Percentiles rank a stretch among this genome's conserved stretches.
These are phyloP conservation scores for Tupaia chinensis DNA, from an alignment of 2,113 vertebrate species.

Conservation along the genomic window DNA sequence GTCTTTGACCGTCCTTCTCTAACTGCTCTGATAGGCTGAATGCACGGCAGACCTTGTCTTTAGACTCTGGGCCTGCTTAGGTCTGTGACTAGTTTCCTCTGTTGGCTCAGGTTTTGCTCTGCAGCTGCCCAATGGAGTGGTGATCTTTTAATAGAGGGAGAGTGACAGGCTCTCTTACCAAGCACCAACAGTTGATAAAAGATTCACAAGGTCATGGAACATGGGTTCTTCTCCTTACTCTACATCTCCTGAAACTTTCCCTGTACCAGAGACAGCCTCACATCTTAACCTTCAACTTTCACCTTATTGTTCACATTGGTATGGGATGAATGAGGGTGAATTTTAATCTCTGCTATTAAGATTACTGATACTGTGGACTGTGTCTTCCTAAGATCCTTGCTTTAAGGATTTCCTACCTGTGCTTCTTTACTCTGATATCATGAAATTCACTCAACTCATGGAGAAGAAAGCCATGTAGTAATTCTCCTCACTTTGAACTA, in stretches of 20 bases:
- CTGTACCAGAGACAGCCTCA: too few species aligned
- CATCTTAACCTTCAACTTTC: neutral
- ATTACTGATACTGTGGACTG: neutral
- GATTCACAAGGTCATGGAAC: neutral
- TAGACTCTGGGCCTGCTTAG: neutral
- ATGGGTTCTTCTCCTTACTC: neutral
- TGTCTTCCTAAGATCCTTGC: neutral
- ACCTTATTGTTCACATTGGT: neutral
- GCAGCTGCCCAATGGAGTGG: fast-evolving
- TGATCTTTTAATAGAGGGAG: neutral
- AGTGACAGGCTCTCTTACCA: neutral
- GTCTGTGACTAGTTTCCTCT: neutral
- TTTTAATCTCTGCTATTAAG: neutral
- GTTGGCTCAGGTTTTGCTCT: neutral
- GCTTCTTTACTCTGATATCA: neutral
- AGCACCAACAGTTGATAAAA: neutral
- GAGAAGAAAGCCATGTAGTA: neutral
- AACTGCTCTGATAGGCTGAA: neutral
- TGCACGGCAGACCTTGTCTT: neutral
- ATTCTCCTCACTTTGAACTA: neutral
- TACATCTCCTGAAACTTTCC: neutral
- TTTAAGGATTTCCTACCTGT: neutral
- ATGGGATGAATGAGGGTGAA: neutral
- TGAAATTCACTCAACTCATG: neutral
- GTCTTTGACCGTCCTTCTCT: neutral